Base-by-base conservation (phyloP, 1,140 invertebrate genomes). In the Cydia splendana region DNA sequence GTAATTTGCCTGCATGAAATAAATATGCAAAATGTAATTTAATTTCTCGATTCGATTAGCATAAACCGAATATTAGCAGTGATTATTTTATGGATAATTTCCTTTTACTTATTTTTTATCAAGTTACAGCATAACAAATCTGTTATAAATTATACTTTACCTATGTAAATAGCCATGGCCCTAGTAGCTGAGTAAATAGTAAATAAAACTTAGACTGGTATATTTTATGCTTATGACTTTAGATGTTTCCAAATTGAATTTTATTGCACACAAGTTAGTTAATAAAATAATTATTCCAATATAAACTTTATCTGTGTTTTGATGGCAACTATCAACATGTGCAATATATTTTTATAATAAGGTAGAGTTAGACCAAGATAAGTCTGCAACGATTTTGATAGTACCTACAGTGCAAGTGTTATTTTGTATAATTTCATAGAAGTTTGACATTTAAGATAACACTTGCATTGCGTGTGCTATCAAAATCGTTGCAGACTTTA, bases 141-240 rank as follows among this genome's bases (percentile, higher is more conserved):
- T 57, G 53, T 57, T 57, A 57, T 57, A 57, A n/a, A 20, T 57
- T 57, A 18, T 57, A 57, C 15, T 18, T 57, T n/a, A 24, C 6
- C 9, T 62, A 12, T 62, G 6, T 62, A 24, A 62, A 2, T 62
- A 62, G 57, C 18, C 9, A 24, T 24, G 20, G 20, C 7, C 20
- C 7, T 24, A 24, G 10, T 62, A 24, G 18, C 7, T 13, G 51
- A 53, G 51, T 53, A 53, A 53, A 53, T n/a, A 53, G 51, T 18
- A 53, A 4, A 53, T 53, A 53, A 7, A n/a, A 53, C 15, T 3
- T 53, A 51, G n/a, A 53, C 2, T 18, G n/a, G 4, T 53, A 7
- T 53, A 53, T 53, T 53, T 53, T 53, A n/a, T 53, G 51, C 51
- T n/a, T 53, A n/a, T 15, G 48, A 15, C 20, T 62, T 62, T 62